Evolutionary conservation across 92 coral and sea anemone genomes (phyloP).

Genomic region (Bergia sp.): DNA sequence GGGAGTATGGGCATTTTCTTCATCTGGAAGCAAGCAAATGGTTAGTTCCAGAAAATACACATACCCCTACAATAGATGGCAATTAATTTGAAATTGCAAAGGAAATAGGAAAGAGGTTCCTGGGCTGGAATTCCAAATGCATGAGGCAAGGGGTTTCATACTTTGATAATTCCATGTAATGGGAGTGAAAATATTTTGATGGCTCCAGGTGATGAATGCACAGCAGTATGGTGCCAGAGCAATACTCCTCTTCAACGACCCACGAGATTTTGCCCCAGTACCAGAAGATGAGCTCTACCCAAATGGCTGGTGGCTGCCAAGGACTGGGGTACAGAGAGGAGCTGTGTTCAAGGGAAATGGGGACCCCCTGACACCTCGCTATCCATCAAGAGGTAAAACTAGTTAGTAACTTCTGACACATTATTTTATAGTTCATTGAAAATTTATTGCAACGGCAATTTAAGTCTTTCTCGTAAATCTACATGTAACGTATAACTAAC

Average conservation of each 20-base stretch:
- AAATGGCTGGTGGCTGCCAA: conserved; percentile 87
- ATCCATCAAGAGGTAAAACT: conserved; percentile 85
- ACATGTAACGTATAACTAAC: too few relatives aligned
- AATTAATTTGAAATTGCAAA: too few relatives aligned
- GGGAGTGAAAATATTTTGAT: background rate
- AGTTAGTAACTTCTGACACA: background rate
- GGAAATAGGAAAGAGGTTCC: too few relatives aligned
- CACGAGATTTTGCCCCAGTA: conserved; percentile 88
- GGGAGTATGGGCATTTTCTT: too few relatives aligned
- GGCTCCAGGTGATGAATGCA: conserved; percentile 84
- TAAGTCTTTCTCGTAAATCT: too few relatives aligned
- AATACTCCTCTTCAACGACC: conserved; percentile 83
- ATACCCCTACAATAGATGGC: too few relatives aligned
- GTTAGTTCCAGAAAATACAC: too few relatives aligned
- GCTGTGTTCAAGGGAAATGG: conserved; percentile 86
- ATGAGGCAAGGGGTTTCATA: too few relatives aligned
- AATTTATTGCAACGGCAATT: too few relatives aligned
- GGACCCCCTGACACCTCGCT: conserved; percentile 91
- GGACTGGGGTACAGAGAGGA: conserved; percentile 93
- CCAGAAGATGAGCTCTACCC: conserved; percentile 86
- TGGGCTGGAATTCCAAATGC: too few relatives aligned
- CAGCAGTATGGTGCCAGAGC: conserved; percentile 77
- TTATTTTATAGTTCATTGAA: background rate
- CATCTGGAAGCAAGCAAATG: too few relatives aligned
- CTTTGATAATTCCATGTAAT: too few relatives aligned